A percentile compares a stretch with the other conserved stretches of the same genome.
phyloP scores from a whole-genome alignment of 2,888 invertebrate species.

The Chrysotoxum bicinctum region DNA sequence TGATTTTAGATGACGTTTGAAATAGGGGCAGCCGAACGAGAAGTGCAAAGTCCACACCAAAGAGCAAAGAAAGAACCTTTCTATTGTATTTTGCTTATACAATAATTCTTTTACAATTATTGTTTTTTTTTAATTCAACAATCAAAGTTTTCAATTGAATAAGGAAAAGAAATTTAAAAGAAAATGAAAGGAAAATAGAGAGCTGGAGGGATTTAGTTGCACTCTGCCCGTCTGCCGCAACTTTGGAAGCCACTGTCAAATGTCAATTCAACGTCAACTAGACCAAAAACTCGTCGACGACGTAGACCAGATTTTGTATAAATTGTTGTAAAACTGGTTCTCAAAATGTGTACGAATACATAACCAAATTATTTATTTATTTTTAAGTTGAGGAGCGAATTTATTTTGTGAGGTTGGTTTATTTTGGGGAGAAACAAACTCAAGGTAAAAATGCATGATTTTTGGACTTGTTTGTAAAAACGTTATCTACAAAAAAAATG shows the following conservation, averaged over 20 bases:
- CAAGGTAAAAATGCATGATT: not conserved
- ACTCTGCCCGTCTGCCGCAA: slow-evolving; percentile 38
- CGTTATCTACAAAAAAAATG: too few relatives aligned
- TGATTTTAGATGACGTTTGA: slow-evolving; percentile 1
- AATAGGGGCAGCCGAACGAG: not conserved
- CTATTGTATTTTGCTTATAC: not conserved
- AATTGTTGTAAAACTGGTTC: slow-evolving; percentile 40
- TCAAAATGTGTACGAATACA: slow-evolving; percentile 32
- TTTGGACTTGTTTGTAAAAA: not conserved
- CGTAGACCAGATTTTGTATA: not conserved
- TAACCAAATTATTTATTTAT: not conserved
- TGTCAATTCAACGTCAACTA: slow-evolving; percentile 11
- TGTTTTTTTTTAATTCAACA: slow-evolving; percentile 3
- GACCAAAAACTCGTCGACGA: slow-evolving; percentile 8
- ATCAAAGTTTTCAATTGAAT: slow-evolving; percentile 25
- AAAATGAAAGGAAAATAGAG: slow-evolving; percentile 30
- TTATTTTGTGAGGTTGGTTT: not conserved
- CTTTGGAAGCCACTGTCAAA: slow-evolving; percentile 13
- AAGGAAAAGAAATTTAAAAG: slow-evolving; percentile 39
- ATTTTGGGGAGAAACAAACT: not conserved
- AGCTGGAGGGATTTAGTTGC: slow-evolving; percentile 1
- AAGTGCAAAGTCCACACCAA: slow-evolving; percentile 18
- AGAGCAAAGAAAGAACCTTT: not conserved
- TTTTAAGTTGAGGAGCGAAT: not conserved
- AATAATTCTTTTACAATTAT: not conserved